Conservation (phyloP, 2,888 invertebrate genomes). For the Dryococelus australis region DNA sequence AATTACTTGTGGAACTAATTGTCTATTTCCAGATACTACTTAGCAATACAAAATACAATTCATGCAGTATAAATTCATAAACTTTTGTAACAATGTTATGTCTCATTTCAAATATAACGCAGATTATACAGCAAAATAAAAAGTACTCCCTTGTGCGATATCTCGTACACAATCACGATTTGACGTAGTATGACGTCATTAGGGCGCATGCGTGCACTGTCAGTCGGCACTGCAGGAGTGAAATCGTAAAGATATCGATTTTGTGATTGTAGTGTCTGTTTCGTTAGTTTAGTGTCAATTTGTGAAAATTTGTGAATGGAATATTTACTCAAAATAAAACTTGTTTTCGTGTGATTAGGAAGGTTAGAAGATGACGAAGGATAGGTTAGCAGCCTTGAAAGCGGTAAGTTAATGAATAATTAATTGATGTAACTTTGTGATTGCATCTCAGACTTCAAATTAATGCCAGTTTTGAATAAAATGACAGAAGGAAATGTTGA, state of each 20-base stretch:
- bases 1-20: too few species aligned
- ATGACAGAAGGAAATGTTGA: background rate
- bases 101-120: too few species aligned
- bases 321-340: conserved; percentile 74
- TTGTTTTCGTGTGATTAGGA: conserved; percentile 70
- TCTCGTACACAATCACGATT: background rate
- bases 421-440: background rate
- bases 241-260: conserved; percentile 80
- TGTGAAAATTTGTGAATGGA: conserved; percentile 81
- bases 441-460: background rate
- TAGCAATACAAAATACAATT: too few species aligned
- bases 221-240: conserved; percentile 63
- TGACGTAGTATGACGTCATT: conserved; percentile 54
- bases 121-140: too few species aligned
- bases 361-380: conserved; percentile 87
- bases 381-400: conserved; percentile 95
- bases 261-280: conserved; percentile 77
- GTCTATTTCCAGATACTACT: too few species aligned
- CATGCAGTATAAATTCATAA: too few species aligned
- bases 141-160: background rate
- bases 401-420: conserved; percentile 71
- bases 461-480: background rate
- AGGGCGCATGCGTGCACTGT: conserved; percentile 63
- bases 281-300: conserved; percentile 74
- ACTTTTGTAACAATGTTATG: too few species aligned